Conservation (phyloP, 1,140 invertebrate genomes). For the Dinoponera quadriceps region DNA sequence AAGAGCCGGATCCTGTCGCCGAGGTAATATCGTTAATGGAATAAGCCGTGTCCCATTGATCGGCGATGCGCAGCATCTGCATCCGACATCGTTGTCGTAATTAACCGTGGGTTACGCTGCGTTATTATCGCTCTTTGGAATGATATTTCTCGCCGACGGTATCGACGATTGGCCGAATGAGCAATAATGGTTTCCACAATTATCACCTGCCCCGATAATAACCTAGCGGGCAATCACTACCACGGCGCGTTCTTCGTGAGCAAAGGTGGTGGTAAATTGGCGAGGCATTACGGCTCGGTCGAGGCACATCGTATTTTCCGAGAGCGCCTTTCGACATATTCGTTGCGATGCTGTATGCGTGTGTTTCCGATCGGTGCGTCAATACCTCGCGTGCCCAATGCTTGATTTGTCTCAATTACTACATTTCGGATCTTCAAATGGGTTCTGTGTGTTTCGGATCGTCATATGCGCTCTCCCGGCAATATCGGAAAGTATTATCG, state of each 20-base stretch:
- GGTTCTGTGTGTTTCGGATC: constrained; percentile 15
- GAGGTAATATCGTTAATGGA: constrained; percentile 61
- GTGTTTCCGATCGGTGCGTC: constrained; percentile 8
- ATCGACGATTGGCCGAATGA: constrained; percentile 65
- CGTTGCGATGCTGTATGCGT: constrained; percentile 53
- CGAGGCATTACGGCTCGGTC: constrained; percentile 40
- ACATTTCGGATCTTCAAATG: constrained; percentile 7
- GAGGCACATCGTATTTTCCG: constrained; percentile 52
- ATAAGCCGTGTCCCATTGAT: constrained; percentile 60
- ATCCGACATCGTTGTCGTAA: constrained; percentile 50
- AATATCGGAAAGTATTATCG: constrained; percentile 20
- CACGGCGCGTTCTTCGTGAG: not conserved
- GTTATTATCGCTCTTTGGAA: constrained; percentile 63
- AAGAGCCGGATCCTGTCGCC: constrained; percentile 9
- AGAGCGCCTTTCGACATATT: constrained; percentile 51
- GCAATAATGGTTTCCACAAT: constrained; percentile 59
- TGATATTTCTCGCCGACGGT: constrained; percentile 45
- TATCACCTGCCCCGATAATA: constrained; percentile 52
- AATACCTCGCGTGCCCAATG: constrained; percentile 31
- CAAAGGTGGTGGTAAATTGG: constrained; percentile 16
- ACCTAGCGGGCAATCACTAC: constrained; percentile 40
- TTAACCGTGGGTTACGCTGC: constrained; percentile 52
- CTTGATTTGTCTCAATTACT: constrained; percentile 33
- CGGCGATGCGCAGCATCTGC: constrained; percentile 28
- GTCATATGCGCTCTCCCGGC: not conserved